Conservation (phyloP, 2,113 vertebrate species). For the Atractosteus spatula region DNA sequence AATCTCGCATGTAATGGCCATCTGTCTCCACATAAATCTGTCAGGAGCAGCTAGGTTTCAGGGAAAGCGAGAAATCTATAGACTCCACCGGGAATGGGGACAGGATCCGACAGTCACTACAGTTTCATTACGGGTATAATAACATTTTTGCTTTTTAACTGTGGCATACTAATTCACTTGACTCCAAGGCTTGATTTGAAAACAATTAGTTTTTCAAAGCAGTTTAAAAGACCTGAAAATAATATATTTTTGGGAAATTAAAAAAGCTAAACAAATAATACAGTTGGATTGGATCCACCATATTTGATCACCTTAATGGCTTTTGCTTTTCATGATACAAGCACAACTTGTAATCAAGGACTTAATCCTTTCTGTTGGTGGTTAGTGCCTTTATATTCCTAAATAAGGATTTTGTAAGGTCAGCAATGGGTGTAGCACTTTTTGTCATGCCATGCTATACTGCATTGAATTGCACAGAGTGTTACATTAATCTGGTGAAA, state of each 20-base stretch:
- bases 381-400: slow-evolving; percentile 14
- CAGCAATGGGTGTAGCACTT: slow-evolving; percentile 44
- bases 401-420: slow-evolving; percentile 53
- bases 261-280: slow-evolving; percentile 27
- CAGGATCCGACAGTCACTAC: slow-evolving; percentile 46
- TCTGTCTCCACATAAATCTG: slow-evolving; percentile 94
- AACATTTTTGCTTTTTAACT: slow-evolving; percentile 12
- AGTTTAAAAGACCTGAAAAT: slow-evolving; percentile 25
- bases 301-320: slow-evolving; percentile 28
- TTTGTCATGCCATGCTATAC: slow-evolving; percentile 45
- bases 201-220: not conserved
- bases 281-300: slow-evolving; percentile 31
- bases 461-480: slow-evolving; percentile 63
- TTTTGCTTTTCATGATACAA: slow-evolving; percentile 3
- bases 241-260: not conserved
- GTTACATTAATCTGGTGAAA: slow-evolving; percentile 71
- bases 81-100: slow-evolving; percentile 43
- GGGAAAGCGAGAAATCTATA: slow-evolving; percentile 67
- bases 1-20: slow-evolving; percentile 90
- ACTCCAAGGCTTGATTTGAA: slow-evolving; percentile 6
- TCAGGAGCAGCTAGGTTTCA: slow-evolving; percentile 74
- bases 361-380: slow-evolving; percentile 23
- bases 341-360: slow-evolving; percentile 31
- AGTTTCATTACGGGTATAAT: slow-evolving; percentile 29
- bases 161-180: slow-evolving; percentile 8